Evolutionary conservation across 2,888 invertebrate species (phyloP).

Genomic region (Melangyna quadrimaculata): DNA sequence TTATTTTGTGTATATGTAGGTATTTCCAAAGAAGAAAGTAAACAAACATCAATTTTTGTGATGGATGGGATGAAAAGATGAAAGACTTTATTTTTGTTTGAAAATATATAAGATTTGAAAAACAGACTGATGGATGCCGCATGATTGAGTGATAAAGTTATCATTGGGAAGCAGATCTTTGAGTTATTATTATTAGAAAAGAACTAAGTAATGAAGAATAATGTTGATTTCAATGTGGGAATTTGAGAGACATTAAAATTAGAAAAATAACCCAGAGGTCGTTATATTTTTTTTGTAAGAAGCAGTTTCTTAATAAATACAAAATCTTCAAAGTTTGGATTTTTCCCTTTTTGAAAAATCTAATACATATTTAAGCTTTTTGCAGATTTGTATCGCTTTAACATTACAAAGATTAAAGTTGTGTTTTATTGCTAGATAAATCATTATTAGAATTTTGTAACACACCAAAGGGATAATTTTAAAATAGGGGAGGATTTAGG

Average conservation of each 20-base stretch:
- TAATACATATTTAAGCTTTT: too few relatives aligned
- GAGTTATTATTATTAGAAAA: background rate
- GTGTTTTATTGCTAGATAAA: too few relatives aligned
- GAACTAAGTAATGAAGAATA: conserved; percentile 42
- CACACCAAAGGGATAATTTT: too few relatives aligned
- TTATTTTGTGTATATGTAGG: background rate
- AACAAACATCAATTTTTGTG: conserved; percentile 54
- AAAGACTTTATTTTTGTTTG: conserved; percentile 20
- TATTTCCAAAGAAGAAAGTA: conserved; percentile 37
- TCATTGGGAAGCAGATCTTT: conserved; percentile 22
- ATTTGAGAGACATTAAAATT: background rate
- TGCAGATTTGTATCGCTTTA: too few relatives aligned
- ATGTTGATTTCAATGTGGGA: conserved; percentile 8
- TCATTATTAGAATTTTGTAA: too few relatives aligned
- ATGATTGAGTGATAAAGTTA: conserved; percentile 53
- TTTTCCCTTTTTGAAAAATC: background rate
- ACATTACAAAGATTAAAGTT: too few relatives aligned
- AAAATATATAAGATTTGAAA: conserved; percentile 49
- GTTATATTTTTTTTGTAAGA: background rate
- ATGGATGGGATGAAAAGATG: conserved; percentile 52
- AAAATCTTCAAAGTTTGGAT: background rate
- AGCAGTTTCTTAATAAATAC: background rate
- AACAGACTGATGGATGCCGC: background rate
- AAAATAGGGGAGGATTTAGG: too few relatives aligned
- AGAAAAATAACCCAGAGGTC: background rate